phyloP scores from a whole-genome alignment of 2,113 vertebrate genomes.

The Arenaria interpres region DNA sequence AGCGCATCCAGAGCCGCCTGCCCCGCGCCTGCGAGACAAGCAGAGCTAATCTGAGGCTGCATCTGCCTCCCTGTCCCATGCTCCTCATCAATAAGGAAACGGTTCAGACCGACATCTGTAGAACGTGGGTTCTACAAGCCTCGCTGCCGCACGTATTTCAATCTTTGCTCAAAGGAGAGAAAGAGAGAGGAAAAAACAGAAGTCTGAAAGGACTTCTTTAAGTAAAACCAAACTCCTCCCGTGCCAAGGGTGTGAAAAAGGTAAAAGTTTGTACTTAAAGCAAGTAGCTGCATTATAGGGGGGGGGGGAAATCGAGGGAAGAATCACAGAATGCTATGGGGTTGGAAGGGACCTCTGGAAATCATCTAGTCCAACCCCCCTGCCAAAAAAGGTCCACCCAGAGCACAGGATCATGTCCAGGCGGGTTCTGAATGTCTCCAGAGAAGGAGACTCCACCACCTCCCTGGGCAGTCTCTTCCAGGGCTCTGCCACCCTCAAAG shows the following conservation, averaged over 20 bases:
- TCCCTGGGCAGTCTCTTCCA: too few species aligned
- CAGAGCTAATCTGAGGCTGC: neutral
- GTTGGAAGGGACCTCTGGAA: too few species aligned
- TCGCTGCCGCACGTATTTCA: neutral
- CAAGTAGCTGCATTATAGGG: constrained; percentile 2
- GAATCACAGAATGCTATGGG: too few species aligned
- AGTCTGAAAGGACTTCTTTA: neutral
- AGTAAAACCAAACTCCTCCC: neutral
- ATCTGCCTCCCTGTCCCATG: neutral
- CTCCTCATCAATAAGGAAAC: neutral
- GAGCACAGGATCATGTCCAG: too few species aligned
- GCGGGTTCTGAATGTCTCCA: too few species aligned
- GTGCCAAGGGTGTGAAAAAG: neutral
- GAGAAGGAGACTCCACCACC: too few species aligned
- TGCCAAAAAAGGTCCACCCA: too few species aligned
- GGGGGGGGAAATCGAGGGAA: neutral
- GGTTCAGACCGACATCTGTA: neutral
- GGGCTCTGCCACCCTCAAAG: too few species aligned
- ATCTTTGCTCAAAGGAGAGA: neutral
- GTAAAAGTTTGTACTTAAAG: constrained; percentile 29
- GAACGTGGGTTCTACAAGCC: neutral
- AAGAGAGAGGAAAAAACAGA: neutral
- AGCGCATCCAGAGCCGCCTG: neutral
- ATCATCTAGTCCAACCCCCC: too few species aligned
- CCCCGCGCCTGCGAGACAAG: neutral